These are phyloP conservation scores for Drosophila aldrichi DNA, from an alignment of 2,888 invertebrate genomes.

Conservation along the genomic window DNA sequence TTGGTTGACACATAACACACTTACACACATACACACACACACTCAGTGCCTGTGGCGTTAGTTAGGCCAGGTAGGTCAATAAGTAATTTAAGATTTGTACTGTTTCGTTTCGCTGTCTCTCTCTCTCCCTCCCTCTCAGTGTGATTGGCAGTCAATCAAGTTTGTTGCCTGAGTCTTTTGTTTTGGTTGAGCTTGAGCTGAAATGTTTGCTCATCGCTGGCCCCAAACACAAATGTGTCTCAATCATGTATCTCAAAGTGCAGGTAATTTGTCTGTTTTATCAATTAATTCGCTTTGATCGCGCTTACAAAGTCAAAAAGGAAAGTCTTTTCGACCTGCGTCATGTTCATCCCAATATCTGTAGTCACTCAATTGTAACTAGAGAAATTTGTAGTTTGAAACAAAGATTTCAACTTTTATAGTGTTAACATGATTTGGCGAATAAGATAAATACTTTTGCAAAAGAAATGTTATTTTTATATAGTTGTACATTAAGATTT, in stretches of 20 bases:
- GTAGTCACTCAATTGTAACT: not conserved
- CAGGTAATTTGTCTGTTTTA: slow-evolving; percentile 3
- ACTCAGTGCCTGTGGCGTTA: not conserved
- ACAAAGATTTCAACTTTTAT: not conserved
- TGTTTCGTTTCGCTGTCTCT: not conserved
- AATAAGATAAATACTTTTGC: not conserved
- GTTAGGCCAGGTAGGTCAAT: slow-evolving; percentile 53
- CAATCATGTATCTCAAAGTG: not conserved
- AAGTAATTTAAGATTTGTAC: slow-evolving; percentile 32
- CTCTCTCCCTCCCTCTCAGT: not conserved
- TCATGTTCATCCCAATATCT: not conserved
- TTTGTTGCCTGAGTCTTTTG: slow-evolving; percentile 77
- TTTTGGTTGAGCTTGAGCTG: slow-evolving; percentile 15
- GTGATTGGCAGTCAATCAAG: slow-evolving; percentile 54
- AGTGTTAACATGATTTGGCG: not conserved
- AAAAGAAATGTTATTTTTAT: not conserved
- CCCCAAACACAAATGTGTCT: slow-evolving; percentile 5
- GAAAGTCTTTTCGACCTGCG: not conserved
- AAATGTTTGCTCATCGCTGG: not conserved
- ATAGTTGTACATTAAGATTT: not conserved
- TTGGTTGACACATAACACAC: slow-evolving; percentile 29
- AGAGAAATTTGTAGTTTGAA: not conserved
- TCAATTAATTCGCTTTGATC: not conserved
- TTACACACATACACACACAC: not conserved
- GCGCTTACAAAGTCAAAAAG: not conserved